Conservation (phyloP, 1,140 invertebrate genomes). For the Drosophila subpulchrella region DNA sequence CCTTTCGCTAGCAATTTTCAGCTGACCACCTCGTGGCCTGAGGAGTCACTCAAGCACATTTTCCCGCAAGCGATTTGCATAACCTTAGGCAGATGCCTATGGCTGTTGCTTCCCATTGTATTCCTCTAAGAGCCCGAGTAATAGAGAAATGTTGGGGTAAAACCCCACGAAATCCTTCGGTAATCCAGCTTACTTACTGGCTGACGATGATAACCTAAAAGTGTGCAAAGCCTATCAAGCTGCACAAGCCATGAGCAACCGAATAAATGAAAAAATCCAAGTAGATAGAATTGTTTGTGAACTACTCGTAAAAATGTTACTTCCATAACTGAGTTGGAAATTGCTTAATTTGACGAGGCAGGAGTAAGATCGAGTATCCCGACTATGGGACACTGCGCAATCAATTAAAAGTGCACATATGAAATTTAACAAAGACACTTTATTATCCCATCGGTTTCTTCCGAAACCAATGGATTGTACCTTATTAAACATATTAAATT, state of each 20-base stretch:
- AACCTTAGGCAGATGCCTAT: conserved; percentile 43
- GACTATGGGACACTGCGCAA: not conserved
- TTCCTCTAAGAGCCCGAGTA: conserved; percentile 28
- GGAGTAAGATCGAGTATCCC: not conserved
- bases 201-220: conserved; percentile 73
- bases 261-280: conserved; percentile 30
- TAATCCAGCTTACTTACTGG: conserved; percentile 72
- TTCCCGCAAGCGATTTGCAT: conserved; percentile 61
- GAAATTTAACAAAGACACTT: too few species aligned
- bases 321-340: conserved; percentile 43
- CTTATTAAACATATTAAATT: too few species aligned
- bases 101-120: conserved; percentile 42
- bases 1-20: conserved; percentile 27
- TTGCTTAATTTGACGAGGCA: conserved; percentile 49
- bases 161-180: conserved; percentile 69
- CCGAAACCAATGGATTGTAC: too few species aligned
- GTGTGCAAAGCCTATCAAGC: conserved; percentile 70
- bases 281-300: conserved; percentile 58
- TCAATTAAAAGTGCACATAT: too few species aligned
- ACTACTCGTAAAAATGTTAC: conserved; percentile 57
- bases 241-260: conserved; percentile 9
- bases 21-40: conserved; percentile 48
- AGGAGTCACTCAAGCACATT: conserved; percentile 19
- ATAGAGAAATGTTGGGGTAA: conserved; percentile 62
- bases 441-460: too few species aligned